Percentiles rank a stretch among this genome's conserved stretches.
phyloP scores from a whole-genome alignment of 2,113 vertebrate species.

The Acanthisitta chloris region DNA sequence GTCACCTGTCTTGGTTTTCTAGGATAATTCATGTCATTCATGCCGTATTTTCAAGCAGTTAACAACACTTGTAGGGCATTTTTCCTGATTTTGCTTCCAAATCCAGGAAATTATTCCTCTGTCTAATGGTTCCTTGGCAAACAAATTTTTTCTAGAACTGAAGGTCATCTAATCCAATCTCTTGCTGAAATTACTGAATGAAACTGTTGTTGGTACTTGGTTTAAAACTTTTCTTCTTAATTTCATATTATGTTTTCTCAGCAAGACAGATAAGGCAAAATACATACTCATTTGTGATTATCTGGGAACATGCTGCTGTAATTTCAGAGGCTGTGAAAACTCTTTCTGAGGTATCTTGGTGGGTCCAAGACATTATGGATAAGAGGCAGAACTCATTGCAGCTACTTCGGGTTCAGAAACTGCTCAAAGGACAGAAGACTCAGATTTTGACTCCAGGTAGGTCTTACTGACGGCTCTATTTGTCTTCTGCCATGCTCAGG shows the following conservation, averaged over 20 bases:
- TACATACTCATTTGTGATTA: not conserved
- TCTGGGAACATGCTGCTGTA: not conserved
- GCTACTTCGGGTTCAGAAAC: conserved; percentile 85
- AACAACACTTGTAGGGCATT: not conserved
- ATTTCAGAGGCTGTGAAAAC: conserved; percentile 78
- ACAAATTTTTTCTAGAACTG: not conserved
- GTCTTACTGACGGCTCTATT: not conserved
- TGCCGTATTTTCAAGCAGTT: not conserved
- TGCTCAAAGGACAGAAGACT: conserved; percentile 85
- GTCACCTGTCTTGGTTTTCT: not conserved
- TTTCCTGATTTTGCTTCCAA: not conserved
- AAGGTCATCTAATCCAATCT: not conserved
- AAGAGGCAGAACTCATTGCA: conserved; percentile 86
- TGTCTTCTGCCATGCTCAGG: not conserved
- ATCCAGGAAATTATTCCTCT: not conserved
- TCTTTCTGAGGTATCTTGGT: conserved; percentile 75
- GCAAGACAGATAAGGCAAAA: not conserved
- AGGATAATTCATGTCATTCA: not conserved
- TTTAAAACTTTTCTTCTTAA: not conserved
- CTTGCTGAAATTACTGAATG: not conserved
- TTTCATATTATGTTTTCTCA: not conserved
- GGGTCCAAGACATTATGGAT: conserved; percentile 74
- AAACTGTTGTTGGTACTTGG: not conserved
- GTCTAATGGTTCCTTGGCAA: not conserved
- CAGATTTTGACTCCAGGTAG: conserved; percentile 84